Percentiles rank a stretch among this genome's conserved stretches.
Conservation (phyloP, 2,797 vertebrate species). For the Premnoplex brunnescens region DNA sequence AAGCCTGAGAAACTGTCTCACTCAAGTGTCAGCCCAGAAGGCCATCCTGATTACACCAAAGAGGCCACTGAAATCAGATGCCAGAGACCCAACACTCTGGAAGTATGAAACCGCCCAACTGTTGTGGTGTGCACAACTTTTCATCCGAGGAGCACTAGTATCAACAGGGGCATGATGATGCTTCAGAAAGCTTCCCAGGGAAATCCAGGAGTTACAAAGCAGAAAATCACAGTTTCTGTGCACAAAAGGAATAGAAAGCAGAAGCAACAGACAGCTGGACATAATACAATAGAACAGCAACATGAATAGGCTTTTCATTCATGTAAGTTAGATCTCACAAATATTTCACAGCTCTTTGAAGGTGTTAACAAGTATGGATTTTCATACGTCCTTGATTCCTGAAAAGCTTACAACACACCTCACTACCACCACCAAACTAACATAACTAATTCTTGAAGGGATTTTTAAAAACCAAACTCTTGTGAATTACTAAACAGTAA, state of each 20-base stretch:
- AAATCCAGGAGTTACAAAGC: neutral
- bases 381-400: neutral
- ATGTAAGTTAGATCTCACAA: neutral
- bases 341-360: neutral
- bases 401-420: neutral
- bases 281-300: neutral
- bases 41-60: neutral
- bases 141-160: neutral
- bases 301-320: neutral
- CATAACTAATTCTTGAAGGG: neutral
- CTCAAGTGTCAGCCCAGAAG: neutral
- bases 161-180: neutral
- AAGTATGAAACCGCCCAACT: neutral
- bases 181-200: neutral
- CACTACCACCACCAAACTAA: neutral
- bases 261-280: neutral
- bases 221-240: neutral
- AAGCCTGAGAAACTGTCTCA: neutral
- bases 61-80: fast-evolving
- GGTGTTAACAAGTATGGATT: neutral
- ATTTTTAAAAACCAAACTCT: neutral
- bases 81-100: neutral
- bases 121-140: fast-evolving
- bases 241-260: neutral
- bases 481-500: neutral